Evolutionary conservation across 2,888 invertebrate species (phyloP).

Genomic region (Trissolcus japonicus): DNA sequence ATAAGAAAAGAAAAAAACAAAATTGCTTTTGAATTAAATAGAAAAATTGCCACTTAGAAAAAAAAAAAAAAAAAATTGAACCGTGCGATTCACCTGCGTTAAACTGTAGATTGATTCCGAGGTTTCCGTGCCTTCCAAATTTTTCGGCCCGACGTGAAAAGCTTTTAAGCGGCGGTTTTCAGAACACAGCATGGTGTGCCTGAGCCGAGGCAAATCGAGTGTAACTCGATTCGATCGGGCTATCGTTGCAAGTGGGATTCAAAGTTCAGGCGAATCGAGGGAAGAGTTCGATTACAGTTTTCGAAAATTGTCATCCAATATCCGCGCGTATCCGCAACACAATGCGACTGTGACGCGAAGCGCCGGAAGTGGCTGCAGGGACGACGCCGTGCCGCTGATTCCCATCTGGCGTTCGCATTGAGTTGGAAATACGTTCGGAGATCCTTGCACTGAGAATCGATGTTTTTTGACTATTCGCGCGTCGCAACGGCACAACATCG

Average conservation of each 20-base stretch:
- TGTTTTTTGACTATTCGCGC: conserved; percentile 36
- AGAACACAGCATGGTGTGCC: neutral
- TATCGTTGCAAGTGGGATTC: conserved; percentile 43
- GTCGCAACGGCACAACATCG: conserved; percentile 37
- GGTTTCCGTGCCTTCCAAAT: too few relatives aligned
- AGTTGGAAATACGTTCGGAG: conserved; percentile 45
- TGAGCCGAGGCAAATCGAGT: conserved; percentile 22
- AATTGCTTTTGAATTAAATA: too few relatives aligned
- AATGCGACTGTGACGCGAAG: conserved; percentile 42
- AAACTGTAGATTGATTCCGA: too few relatives aligned
- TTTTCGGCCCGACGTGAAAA: too few relatives aligned
- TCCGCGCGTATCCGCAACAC: conserved; percentile 46
- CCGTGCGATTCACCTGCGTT: too few relatives aligned
- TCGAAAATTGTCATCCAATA: conserved; percentile 58
- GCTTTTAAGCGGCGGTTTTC: too few relatives aligned
- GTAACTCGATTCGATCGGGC: conserved; percentile 39
- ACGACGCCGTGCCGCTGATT: conserved; percentile 39
- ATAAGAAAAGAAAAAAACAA: too few relatives aligned
- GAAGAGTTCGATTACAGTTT: conserved; percentile 56
- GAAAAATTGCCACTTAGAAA: too few relatives aligned
- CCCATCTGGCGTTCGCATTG: conserved; percentile 51
- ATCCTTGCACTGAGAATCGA: conserved; percentile 47
- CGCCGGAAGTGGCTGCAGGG: conserved; percentile 49
- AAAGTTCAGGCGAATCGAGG: conserved; percentile 47
- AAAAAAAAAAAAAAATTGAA: too few relatives aligned